Conservation (phyloP, 2,888 invertebrate genomes). For the Cephonodes hylas region DNA sequence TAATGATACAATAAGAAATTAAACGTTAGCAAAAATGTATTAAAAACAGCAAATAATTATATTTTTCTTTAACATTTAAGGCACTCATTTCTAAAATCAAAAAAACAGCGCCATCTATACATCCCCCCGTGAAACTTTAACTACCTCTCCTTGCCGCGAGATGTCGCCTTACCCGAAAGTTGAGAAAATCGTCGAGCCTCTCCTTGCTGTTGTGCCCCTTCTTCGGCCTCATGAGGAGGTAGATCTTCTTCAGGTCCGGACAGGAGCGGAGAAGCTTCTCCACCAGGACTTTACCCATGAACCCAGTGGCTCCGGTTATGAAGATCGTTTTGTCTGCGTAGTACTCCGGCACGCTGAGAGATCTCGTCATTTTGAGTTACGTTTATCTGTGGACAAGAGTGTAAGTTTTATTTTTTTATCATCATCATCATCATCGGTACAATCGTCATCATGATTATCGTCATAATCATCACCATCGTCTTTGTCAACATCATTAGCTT, state of each 20-base stretch:
- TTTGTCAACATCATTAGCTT: too few species aligned
- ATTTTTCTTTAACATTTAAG: too few species aligned
- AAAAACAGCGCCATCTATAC: not conserved
- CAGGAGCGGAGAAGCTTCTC: constrained; percentile 89
- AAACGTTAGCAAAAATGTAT: too few species aligned
- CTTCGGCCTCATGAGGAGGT: constrained; percentile 87
- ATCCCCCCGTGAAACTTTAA: too few species aligned
- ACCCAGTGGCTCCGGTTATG: constrained; percentile 92
- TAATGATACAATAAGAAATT: too few species aligned
- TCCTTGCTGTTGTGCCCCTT: constrained; percentile 83
- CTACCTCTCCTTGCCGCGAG: too few species aligned
- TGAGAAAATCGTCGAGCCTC: constrained; percentile 81
- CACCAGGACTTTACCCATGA: constrained; percentile 91
- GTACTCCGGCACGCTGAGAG: constrained; percentile 76
- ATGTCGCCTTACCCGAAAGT: constrained; percentile 68
- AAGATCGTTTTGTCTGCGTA: constrained; percentile 83
- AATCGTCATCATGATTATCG: too few species aligned
- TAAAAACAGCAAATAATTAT: too few species aligned
- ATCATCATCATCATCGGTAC: too few species aligned
- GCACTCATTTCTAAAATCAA: too few species aligned
- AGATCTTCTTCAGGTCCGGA: constrained; percentile 84
- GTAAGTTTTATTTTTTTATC: not conserved
- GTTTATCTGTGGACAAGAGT: constrained; percentile 23
- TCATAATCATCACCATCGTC: too few species aligned
- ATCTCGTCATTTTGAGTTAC: constrained; percentile 52